Evolutionary conservation across 2,113 vertebrate species (phyloP).

Genomic region (Aepyceros melampus): DNA sequence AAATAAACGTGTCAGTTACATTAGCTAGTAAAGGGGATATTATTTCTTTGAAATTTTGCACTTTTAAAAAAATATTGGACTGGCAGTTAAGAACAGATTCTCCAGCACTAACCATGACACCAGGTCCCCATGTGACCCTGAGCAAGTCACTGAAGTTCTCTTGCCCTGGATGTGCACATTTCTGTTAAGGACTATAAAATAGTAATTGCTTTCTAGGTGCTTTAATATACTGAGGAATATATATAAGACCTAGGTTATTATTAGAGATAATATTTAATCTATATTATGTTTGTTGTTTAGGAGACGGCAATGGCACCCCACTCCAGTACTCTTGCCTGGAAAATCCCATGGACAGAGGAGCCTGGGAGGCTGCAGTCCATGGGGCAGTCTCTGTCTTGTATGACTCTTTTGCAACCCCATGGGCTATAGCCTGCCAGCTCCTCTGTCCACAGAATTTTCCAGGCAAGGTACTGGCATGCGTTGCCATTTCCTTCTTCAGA

Average conservation of each 20-base stretch:
- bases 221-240: not conserved
- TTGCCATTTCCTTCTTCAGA: not conserved
- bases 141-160: not conserved
- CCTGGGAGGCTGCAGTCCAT: too few relatives aligned
- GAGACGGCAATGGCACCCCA: too few relatives aligned
- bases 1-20: slow-evolving; percentile 32
- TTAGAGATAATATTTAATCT: not conserved
- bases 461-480: not conserved
- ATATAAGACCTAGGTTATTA: not conserved
- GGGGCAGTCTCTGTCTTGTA: not conserved
- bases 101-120: not conserved
- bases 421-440: not conserved
- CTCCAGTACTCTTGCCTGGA: too few relatives aligned
- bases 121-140: not conserved
- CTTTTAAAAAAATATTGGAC: not conserved
- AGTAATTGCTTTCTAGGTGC: not conserved
- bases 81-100: not conserved
- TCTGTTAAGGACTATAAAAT: not conserved
- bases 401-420: not conserved
- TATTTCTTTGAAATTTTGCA: slow-evolving; percentile 21
- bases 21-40: not conserved
- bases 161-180: not conserved
- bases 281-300: not conserved
- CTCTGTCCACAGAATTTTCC: not conserved
- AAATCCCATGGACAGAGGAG: too few relatives aligned